These are phyloP conservation scores for Oreortyx pictus DNA, from an alignment of 2,797 vertebrate species.

Conservation along the genomic window DNA sequence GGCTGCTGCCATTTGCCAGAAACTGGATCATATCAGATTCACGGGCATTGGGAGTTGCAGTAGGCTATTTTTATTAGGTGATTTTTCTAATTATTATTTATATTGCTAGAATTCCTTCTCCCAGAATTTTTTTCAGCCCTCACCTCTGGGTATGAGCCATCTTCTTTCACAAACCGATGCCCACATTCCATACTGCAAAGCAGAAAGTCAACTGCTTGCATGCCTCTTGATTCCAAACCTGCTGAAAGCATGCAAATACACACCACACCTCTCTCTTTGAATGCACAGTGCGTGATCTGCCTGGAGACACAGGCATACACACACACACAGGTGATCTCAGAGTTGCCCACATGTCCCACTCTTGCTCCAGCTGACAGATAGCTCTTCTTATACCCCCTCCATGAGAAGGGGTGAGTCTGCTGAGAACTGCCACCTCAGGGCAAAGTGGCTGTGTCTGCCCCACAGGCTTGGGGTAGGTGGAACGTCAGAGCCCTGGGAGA, in stretches of 20 bases:
- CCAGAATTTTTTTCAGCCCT: neutral
- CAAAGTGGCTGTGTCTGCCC: neutral
- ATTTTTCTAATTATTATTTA: slow-evolving; percentile 15
- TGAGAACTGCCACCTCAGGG: neutral
- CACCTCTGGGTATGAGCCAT: neutral
- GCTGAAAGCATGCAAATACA: neutral
- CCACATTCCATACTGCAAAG: neutral
- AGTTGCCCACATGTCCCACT: neutral
- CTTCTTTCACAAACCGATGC: neutral
- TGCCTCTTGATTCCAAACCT: neutral
- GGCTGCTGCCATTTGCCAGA: neutral
- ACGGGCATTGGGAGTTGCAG: neutral
- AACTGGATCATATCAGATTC: neutral
- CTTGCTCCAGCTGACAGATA: neutral
- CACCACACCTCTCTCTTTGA: neutral
- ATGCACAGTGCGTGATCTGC: neutral
- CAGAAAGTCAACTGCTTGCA: neutral
- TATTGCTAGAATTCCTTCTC: neutral
- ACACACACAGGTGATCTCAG: neutral
- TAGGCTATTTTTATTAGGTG: neutral
- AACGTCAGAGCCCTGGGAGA: neutral
- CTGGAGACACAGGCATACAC: neutral
- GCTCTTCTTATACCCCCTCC: neutral
- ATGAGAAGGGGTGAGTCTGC: neutral
- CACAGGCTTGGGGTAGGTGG: neutral